Conservation (phyloP, 2,888 invertebrate genomes). For the Blastobasis lacticolella region DNA sequence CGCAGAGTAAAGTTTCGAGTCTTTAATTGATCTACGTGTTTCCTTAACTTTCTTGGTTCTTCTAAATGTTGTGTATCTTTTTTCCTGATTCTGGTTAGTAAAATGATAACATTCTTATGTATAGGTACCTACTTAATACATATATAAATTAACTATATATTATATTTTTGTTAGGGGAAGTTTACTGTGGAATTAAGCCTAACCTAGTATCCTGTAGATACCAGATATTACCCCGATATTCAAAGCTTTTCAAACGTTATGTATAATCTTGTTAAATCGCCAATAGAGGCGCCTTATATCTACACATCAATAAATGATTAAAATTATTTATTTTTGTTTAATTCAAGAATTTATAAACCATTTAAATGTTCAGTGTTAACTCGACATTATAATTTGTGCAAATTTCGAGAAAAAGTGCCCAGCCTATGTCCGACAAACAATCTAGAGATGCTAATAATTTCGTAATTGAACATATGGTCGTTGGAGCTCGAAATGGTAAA, state of each 20-base stretch:
- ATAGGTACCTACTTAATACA: conserved; percentile 3
- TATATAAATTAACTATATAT: conserved; percentile 18
- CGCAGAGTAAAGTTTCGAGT: too few relatives aligned
- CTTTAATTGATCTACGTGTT: too few relatives aligned
- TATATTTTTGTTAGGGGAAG: conserved; percentile 63
- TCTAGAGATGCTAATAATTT: too few relatives aligned
- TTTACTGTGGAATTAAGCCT: conserved; percentile 22
- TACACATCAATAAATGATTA: conserved; percentile 45
- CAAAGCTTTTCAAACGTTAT: conserved; percentile 41
- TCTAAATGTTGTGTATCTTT: neutral
- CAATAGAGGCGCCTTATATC: conserved; percentile 45
- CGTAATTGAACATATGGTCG: too few relatives aligned
- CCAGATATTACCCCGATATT: conserved; percentile 20
- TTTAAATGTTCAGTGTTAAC: neutral
- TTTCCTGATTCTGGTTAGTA: neutral
- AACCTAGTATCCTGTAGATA: conserved; percentile 14
- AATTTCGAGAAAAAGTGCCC: too few relatives aligned
- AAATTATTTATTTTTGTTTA: conserved; percentile 22
- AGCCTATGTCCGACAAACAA: too few relatives aligned
- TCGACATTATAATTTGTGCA: conserved; percentile 30
- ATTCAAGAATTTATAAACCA: neutral
- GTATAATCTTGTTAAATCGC: conserved; percentile 57
- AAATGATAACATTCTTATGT: neutral
- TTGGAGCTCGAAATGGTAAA: too few relatives aligned
- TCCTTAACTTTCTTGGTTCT: too few relatives aligned